These are phyloP conservation scores for Itoplectis maculator DNA, from an alignment of 2,888 invertebrate species.

Conservation along the genomic window DNA sequence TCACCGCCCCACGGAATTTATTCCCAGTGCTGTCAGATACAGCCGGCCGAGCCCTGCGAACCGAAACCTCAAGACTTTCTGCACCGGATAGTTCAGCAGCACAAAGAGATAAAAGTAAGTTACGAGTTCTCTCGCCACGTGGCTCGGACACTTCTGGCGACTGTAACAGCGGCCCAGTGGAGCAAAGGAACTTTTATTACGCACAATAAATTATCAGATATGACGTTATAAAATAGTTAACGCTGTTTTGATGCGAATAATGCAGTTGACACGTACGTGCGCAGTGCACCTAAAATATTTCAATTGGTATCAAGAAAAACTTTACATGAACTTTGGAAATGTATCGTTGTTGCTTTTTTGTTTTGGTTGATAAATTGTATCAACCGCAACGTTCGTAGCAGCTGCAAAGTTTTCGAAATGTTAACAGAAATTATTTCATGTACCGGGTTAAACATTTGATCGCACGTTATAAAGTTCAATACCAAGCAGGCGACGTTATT, in stretches of 20 bases:
- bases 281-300: not conserved
- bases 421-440: not conserved
- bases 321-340: not conserved
- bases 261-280: not conserved
- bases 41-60: conserved; percentile 85
- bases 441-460: too few relatives aligned
- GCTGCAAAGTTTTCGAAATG: not conserved
- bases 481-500: not conserved
- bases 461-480: too few relatives aligned
- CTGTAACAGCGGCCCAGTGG: not conserved
- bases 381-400: not conserved
- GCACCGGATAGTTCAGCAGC: conserved; percentile 88
- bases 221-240: not conserved
- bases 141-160: not conserved
- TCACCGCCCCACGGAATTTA: conserved; percentile 87
- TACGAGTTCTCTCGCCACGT: not conserved
- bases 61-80: conserved; percentile 88
- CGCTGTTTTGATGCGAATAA: not conserved
- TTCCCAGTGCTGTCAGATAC: conserved; percentile 88
- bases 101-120: conserved; percentile 86
- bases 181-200: not conserved
- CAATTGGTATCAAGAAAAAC: not conserved
- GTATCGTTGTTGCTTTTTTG: not conserved
- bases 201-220: not conserved
- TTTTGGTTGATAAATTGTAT: not conserved